Base-by-base conservation (phyloP, 2,797 vertebrate genomes). In the Cetoscarus ocellatus region DNA sequence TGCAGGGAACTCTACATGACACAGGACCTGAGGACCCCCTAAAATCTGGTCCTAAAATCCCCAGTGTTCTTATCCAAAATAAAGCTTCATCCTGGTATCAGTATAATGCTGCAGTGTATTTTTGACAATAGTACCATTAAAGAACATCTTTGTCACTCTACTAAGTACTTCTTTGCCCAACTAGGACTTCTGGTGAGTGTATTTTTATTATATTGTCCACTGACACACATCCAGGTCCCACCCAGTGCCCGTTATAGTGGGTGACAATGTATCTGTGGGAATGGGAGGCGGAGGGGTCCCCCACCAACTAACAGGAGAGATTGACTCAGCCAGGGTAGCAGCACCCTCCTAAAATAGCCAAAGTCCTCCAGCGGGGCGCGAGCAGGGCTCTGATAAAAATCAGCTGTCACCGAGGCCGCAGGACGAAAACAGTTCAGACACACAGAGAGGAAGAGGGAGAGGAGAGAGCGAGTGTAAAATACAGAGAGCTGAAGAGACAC, bases 271-370 rank as follows among this genome's bases (percentile, higher is more conserved):
- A 75, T 50, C 70, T 70, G 56, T 91, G 86, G 88, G 86, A 86
- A 91, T 90, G 85, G 82, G 84, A 62, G 84, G 74, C 42, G 67
- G 66, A 61, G 81, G 85, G 85, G 62, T 83, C 70, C 42, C 38
- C 61, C 48, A 49, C 62, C 75, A 77, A 86, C 79, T 83, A 92
- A 92, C 90, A 80, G 75, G 85, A 88, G 84, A 83, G 92, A 94
- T 80, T 90, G 93, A 96, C 88, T 95, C 93, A 94, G 85, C 55
- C 35, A 27, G 51, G 88, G 86, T 64, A 71, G 75, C 89, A 85
- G 81, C 82, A 87, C 86, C 83, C 77, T 83, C 95, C 95, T 90
- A 95, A 96, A 96, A 96, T 96, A 96, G 94, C 84, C 91, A 88
- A 84, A 71, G 85, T 86, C 90, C 77, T 86, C 88, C 87, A 90